A percentile compares a stretch with the other conserved stretches of the same genome.
These are phyloP conservation scores for Pteropus rufus DNA, from an alignment of 2,797 vertebrate species.

Conservation along the genomic window DNA sequence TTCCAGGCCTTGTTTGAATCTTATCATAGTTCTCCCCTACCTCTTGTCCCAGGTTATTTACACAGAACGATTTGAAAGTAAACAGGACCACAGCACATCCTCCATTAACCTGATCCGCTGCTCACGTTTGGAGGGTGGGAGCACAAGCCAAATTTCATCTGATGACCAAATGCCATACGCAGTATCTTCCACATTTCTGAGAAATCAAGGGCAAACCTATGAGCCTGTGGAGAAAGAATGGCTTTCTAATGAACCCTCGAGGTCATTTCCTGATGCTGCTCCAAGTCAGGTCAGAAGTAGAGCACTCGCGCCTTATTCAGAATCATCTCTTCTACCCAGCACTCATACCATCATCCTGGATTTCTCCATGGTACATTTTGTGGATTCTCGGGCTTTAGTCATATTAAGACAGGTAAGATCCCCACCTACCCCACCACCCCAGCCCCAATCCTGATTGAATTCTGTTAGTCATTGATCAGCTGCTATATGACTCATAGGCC, in stretches of 20 bases:
- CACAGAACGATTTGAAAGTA: conserved; percentile 55
- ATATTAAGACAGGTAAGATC: conserved; percentile 69
- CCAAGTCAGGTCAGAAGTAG: background rate
- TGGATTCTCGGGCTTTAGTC: conserved; percentile 67
- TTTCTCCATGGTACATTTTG: conserved; percentile 79
- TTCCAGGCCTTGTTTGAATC: background rate
- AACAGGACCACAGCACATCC: background rate
- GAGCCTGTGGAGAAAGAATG: background rate
- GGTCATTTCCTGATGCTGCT: rapidly evolving
- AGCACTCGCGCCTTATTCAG: background rate
- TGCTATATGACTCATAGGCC: background rate
- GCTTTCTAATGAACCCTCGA: background rate
- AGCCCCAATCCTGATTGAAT: background rate
- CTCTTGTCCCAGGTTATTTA: conserved; percentile 57
- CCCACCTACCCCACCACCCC: background rate
- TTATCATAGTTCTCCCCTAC: background rate
- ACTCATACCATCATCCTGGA: conserved; percentile 79
- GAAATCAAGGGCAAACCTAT: background rate
- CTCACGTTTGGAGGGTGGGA: background rate
- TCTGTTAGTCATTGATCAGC: background rate
- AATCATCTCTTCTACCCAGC: rapidly evolving
- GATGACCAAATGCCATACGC: background rate
- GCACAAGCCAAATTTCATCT: rapidly evolving
- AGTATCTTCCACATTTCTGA: background rate
- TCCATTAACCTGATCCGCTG: conserved; percentile 49